A percentile compares a stretch with the other conserved stretches of the same genome.
Evolutionary conservation across 1,140 invertebrate genomes (phyloP).

Genomic region (Popillia japonica): DNA sequence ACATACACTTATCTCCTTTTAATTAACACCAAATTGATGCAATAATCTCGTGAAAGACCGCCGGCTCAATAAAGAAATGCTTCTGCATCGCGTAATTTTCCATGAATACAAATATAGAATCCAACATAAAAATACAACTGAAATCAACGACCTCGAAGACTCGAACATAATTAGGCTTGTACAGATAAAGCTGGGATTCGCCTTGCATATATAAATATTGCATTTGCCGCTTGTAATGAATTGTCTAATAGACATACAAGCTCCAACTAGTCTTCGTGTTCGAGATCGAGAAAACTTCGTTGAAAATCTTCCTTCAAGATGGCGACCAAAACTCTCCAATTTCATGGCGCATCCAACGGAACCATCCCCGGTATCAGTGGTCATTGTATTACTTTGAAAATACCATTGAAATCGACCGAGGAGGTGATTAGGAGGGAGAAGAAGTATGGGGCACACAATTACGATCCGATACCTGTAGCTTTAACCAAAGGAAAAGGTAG

Average conservation of each 20-base stretch:
- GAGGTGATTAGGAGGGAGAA: slow-evolving; percentile 68
- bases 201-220: slow-evolving; percentile 27
- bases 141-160: slow-evolving; percentile 17
- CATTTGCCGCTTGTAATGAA: not conserved
- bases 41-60: too few species aligned
- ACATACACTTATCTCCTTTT: too few species aligned
- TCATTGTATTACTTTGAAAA: slow-evolving; percentile 13
- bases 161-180: not conserved
- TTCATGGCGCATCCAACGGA: not conserved
- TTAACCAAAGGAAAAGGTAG: slow-evolving; percentile 81
- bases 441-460: slow-evolving; percentile 94
- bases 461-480: slow-evolving; percentile 91
- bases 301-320: not conserved
- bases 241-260: not conserved
- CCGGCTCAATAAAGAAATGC: too few species aligned
- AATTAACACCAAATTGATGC: too few species aligned
- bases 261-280: not conserved
- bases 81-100: slow-evolving; percentile 8
- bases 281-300: not conserved
- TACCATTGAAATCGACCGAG: slow-evolving; percentile 12
- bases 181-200: slow-evolving; percentile 6
- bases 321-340: not conserved
- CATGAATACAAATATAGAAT: not conserved
- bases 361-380: not conserved
- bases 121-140: not conserved